Conservation (phyloP, 2,888 invertebrate genomes). For the Crepidodera aurea region DNA sequence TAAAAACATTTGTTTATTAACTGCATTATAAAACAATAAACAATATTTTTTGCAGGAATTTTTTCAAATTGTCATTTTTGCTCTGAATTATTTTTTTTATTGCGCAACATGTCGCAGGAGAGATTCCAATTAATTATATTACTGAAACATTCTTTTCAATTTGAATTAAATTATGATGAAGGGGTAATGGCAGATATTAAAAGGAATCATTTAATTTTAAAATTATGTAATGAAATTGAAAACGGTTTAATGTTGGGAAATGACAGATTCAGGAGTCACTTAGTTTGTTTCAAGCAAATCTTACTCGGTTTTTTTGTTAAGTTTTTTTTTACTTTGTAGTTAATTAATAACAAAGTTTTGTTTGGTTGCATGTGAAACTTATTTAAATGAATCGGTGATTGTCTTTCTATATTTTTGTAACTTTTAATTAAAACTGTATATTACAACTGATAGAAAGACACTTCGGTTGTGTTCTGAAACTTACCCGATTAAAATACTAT, state of each 20-base stretch:
- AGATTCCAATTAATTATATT: no score
- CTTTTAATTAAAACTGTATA: background rate
- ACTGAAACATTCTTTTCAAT: no score
- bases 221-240: background rate
- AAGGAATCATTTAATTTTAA: background rate
- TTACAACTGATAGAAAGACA: conserved; percentile 6
- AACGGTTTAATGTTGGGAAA: background rate
- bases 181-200: no score
- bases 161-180: no score
- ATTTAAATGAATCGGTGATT: conserved; percentile 10
- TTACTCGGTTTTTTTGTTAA: conserved; percentile 12
- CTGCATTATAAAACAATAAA: no score
- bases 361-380: conserved; percentile 14
- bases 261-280: conserved; percentile 24
- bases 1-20: no score
- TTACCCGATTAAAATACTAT: no score
- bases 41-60: no score
- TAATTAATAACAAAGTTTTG: conserved; percentile 5
- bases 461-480: background rate
- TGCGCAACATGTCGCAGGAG: no score
- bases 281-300: conserved; percentile 18
- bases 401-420: conserved; percentile 12
- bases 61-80: no score
- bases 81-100: no score
- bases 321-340: conserved; percentile 17